Percentiles rank a stretch among this genome's conserved stretches.
Conservation (phyloP, 37 sponge, comb jelly and placozoan genomes). For the Crambe crambe region DNA sequence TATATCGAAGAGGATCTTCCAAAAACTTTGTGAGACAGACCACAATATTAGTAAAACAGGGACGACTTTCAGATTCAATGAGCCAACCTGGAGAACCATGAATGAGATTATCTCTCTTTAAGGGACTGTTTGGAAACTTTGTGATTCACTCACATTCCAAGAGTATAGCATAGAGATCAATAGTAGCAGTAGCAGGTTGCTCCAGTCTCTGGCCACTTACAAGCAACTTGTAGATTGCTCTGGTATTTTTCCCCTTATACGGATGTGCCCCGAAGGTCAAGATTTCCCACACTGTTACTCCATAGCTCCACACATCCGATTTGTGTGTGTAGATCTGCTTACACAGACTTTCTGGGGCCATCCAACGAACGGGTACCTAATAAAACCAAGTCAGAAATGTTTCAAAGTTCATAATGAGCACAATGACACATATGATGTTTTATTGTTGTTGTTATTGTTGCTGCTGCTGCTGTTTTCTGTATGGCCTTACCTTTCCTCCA, state of each 20-base stretch:
- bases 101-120: neutral
- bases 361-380: slow-evolving; percentile 89
- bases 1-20: slow-evolving; percentile 57
- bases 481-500: slow-evolving; percentile 65
- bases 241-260: slow-evolving; percentile 35
- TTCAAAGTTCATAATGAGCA: too few relatives aligned
- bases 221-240: slow-evolving; percentile 45
- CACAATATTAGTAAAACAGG: slow-evolving; percentile 51
- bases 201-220: slow-evolving; percentile 61
- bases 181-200: slow-evolving; percentile 71
- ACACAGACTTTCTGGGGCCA: slow-evolving; percentile 82
- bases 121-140: neutral
- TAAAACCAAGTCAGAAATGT: too few relatives aligned
- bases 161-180: slow-evolving; percentile 67
- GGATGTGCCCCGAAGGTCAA: slow-evolving; percentile 81
- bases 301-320: slow-evolving; percentile 89
- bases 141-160: slow-evolving; percentile 58
- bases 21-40: slow-evolving; percentile 32
- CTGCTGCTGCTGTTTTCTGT: too few relatives aligned
- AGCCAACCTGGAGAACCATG: slow-evolving; percentile 69
- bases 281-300: slow-evolving; percentile 93
- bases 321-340: slow-evolving; percentile 80
- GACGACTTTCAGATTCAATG: slow-evolving; percentile 63
- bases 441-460: too few relatives aligned
- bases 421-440: too few relatives aligned